Percentiles rank a stretch among this genome's conserved stretches.
Evolutionary conservation across 1,140 invertebrate species (phyloP).

Genomic region (Eriosoma lanigerum): DNA sequence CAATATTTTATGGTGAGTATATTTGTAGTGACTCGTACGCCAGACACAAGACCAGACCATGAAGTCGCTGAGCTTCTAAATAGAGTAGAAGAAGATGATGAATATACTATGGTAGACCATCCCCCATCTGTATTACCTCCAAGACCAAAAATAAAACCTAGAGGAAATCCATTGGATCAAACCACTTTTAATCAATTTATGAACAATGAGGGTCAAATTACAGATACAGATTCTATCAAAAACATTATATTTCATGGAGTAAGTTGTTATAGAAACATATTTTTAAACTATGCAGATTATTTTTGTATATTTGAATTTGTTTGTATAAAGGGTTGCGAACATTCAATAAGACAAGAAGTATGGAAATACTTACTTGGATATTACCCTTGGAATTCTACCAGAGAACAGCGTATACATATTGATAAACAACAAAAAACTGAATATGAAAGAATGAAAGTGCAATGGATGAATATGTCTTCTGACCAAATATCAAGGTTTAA

Average conservation of each 20-base stretch:
- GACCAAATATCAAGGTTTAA: slow-evolving; percentile 88
- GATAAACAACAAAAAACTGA: slow-evolving; percentile 70
- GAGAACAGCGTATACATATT: slow-evolving; percentile 65
- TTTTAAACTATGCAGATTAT: neutral
- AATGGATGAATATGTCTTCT: slow-evolving; percentile 89
- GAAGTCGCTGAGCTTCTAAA: slow-evolving; percentile 60
- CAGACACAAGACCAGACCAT: slow-evolving; percentile 60
- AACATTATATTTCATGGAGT: slow-evolving; percentile 89
- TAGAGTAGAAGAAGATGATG: slow-evolving; percentile 61
- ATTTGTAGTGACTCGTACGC: slow-evolving; percentile 61
- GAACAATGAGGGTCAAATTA: slow-evolving; percentile 75
- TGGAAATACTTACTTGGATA: slow-evolving; percentile 96
- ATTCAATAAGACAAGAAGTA: slow-evolving; percentile 76
- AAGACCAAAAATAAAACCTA: slow-evolving; percentile 58
- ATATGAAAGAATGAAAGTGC: slow-evolving; percentile 94
- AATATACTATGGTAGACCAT: slow-evolving; percentile 64
- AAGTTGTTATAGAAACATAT: slow-evolving; percentile 57
- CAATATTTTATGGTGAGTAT: too few relatives aligned
- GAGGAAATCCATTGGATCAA: slow-evolving; percentile 70
- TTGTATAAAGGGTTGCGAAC: slow-evolving; percentile 63
- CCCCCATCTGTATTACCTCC: slow-evolving; percentile 60
- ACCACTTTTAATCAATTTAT: slow-evolving; percentile 79
- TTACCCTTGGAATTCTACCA: slow-evolving; percentile 80
- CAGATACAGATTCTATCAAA: slow-evolving; percentile 69
- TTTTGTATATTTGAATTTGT: slow-evolving; percentile 23